A percentile compares a stretch with the other conserved stretches of the same genome.
Evolutionary conservation across 2,113 vertebrate genomes (phyloP).

Genomic region (Megatriorchis doriae): DNA sequence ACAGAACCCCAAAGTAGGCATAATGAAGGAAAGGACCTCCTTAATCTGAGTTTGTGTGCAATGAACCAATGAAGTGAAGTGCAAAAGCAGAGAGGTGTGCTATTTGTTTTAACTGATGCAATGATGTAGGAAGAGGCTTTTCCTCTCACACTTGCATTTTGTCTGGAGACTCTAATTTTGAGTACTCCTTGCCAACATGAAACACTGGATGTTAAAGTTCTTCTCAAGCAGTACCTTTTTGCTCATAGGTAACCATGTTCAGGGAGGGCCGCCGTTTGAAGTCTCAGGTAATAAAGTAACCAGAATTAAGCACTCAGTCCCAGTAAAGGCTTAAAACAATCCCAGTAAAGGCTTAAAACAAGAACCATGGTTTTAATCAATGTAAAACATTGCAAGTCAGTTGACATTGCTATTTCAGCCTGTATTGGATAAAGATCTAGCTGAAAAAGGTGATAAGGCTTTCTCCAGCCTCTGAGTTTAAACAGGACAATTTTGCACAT

Average conservation of each 20-base stretch:
- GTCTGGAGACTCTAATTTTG: background rate
- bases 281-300: background rate
- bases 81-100: background rate
- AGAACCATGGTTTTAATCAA: background rate
- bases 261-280: background rate
- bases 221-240: background rate
- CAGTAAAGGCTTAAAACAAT: background rate
- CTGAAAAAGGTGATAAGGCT: background rate
- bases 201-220: background rate
- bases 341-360: background rate
- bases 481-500: background rate
- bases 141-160: background rate
- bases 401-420: background rate
- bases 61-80: background rate
- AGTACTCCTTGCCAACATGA: background rate
- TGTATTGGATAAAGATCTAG: background rate
- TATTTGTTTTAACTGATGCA: background rate
- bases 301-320: background rate
- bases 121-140: background rate
- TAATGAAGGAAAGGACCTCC: background rate
- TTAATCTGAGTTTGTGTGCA: background rate
- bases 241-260: background rate
- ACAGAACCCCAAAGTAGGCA: background rate
- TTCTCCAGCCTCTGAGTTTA: background rate
- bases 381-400: accelerated